phyloP scores from a whole-genome alignment of 92 coral and sea anemone species.

The Parazoanthus atlanticus region DNA sequence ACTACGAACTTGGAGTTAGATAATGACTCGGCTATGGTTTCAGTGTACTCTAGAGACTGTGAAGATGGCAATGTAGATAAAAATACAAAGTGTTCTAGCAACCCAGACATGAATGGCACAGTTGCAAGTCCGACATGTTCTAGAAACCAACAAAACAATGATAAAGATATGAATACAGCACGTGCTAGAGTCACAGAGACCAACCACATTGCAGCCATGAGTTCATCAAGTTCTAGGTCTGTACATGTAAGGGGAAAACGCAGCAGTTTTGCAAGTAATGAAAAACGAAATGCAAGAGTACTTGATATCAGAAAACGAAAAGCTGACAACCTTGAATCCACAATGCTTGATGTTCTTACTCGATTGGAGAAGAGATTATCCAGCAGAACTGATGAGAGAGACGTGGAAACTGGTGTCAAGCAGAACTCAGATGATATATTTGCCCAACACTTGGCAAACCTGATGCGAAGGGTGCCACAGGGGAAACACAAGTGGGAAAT shows the following conservation, averaged over 20 bases:
- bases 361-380: slow-evolving; percentile 33
- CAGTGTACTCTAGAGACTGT: background rate
- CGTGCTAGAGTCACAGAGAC: background rate
- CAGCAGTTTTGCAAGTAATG: background rate
- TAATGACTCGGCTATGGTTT: background rate
- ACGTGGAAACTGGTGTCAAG: background rate
- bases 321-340: slow-evolving; percentile 40
- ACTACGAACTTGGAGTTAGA: background rate
- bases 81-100: background rate
- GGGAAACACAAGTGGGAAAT: slow-evolving; percentile 32
- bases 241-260: background rate
- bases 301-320: slow-evolving; percentile 34
- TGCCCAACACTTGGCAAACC: slow-evolving; percentile 31
- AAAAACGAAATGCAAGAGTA: background rate
- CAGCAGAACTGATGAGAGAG: background rate
- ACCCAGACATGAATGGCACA: background rate
- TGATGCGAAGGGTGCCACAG: slow-evolving; percentile 29
- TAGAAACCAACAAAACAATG: background rate
- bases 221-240: background rate
- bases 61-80: background rate
- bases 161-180: background rate
- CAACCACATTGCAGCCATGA: background rate
- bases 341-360: slow-evolving; percentile 36
- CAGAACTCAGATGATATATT: slow-evolving; percentile 25
- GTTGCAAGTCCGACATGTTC: background rate